Evolutionary conservation across 2,113 vertebrate genomes (phyloP), one percentile per base, ranked within the genome.

Genomic region (Megaleporinus macrocephalus): DNA sequence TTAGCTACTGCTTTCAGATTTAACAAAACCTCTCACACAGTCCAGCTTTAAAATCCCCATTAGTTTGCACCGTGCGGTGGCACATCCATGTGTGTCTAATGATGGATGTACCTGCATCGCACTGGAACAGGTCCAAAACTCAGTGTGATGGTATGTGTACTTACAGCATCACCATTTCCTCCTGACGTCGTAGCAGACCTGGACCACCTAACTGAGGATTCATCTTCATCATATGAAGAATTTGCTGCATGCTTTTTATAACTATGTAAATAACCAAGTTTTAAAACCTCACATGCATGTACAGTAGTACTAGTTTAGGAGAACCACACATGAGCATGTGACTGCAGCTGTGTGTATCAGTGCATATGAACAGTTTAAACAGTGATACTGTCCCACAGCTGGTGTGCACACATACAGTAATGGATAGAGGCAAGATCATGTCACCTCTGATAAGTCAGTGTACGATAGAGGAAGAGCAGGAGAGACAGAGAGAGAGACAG

Each of bases 361-460:
- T 61, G 57, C 22, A 14, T 22, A n/a, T 61, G 1, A 26, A 26
- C 30, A 61, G 29, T 59, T 10, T 26, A 26, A 11, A 26, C 24
- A 61, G 57, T 76, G 29, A 41, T 62, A 62, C 22, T 57, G 47
- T n/a, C 18, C 55, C 36, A 78, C 69, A 73, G 73, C 73, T 73
- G 78, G 63, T 80, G 24, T 47, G 26, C 49, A 47, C 44, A 65
- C 20, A 65, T 20, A 44, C 66, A 41, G 75, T 53, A 86, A 83
- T 73, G 59, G 33, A 16, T 9, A 12, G 12, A 69, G 49, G 30
- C 63, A 66, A 33, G 7, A 44, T 36, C n/a, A 68, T 75, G n/a
- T 86, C 65, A 76, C 47, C 59, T 13, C 24, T 78, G 78, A 71
- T 80, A 57, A 77, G 73, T 9, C 30, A 41, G 41, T 26, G 59